Evolutionary conservation across 2,797 vertebrate genomes (phyloP), one percentile per base, ranked within the genome.

Genomic region (Orientallactaga sibirica): DNA sequence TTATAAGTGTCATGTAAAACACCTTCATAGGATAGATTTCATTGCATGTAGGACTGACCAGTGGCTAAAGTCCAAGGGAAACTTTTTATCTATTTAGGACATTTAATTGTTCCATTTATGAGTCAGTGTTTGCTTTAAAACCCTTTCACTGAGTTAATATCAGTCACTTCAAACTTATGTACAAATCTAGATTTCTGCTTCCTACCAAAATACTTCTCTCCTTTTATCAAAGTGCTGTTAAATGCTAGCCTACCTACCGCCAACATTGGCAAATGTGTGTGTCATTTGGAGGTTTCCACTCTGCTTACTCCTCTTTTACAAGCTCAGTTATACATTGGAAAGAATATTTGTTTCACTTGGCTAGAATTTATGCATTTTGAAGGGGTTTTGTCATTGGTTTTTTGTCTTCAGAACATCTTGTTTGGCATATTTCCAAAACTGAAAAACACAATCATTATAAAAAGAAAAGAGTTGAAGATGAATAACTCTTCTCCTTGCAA

Each of bases 361-460:
- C 43, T 70, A 77, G 37, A 68, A 95, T 82, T 73, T 70, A 43
- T 88, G 8, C 73, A 22, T 43, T 84, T 94, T 88, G 75, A 76
- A 25, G 33, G 18, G 10, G 3, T 62, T 90, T 84, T 92, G 20
- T 89, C n/a, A 75, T 68, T 86, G 91, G 22, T 78, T 76, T 37
- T 33, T 58, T 64, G 7, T 89, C 52, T 93, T 92, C 33, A 78
- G 52, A 94, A 86, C 71, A 73, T 82, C 43, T 79, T 91, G 8
- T 67, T 37, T 94, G 67, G 37, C 4, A 68, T 55, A 73, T 75
- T 95, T 94, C 33, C 67, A 89, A 96, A 83, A 75, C 9, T 43
- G 22, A 93, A 89, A 93, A 75, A 58, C 83, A 92, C 73, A 86
- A 27, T 75, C 27, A 75, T 71, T 66, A 73, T 33, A 76, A 37